Conservation (phyloP, 1,140 invertebrate species). For the silkworm (Bombyx mori) region ASM3026992v2 NC_085111.1:8888001-8888500, state of each 20-base stretch:
- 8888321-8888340: conserved; percentile 45
- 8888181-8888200: not conserved
- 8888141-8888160: not conserved
- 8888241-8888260: conserved; percentile 32
- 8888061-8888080: conserved; percentile 18
- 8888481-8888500: conserved; percentile 1
- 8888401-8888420: conserved; percentile 17
- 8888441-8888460: conserved; percentile 32
- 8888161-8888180: not conserved
- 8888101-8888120: conserved; percentile 59
- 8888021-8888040: conserved; percentile 26
- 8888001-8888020: conserved; percentile 11
- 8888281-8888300: conserved; percentile 70
- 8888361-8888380: conserved; percentile 34
- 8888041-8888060: conserved; percentile 28
- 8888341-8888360: conserved; percentile 31
- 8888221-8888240: conserved; percentile 15
- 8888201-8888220: no score
- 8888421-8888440: conserved; percentile 69
- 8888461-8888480: not conserved
- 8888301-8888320: conserved; percentile 45
- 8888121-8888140: conserved; percentile 46
- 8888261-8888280: conserved; percentile 45
- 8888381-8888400: conserved; percentile 35
- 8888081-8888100: conserved; percentile 46